Conservation (phyloP, 2,888 invertebrate genomes). For the Agonum fuliginosum region DNA sequence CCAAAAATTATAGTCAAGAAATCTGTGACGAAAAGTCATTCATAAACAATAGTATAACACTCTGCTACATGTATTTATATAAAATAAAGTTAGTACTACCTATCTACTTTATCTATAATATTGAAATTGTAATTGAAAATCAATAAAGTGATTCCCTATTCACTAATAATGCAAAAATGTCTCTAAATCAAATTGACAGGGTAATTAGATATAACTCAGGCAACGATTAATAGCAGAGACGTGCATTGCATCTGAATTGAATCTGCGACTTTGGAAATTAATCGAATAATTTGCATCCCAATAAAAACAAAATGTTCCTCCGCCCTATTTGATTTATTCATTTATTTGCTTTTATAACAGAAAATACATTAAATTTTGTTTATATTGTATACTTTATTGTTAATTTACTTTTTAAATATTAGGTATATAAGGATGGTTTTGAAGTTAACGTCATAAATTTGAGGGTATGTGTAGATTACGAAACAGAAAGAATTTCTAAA, state of each 20-base stretch:
- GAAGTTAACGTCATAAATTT: too few relatives aligned
- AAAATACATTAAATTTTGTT: too few relatives aligned
- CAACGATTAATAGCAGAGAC: constrained; percentile 43
- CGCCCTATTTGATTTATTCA: background rate
- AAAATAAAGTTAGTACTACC: too few relatives aligned
- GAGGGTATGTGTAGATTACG: too few relatives aligned
- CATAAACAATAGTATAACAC: too few relatives aligned
- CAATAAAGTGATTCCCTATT: constrained; percentile 28
- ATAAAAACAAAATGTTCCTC: background rate
- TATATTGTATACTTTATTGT: too few relatives aligned
- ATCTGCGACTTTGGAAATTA: background rate
- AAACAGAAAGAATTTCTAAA: too few relatives aligned
- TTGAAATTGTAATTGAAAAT: constrained; percentile 29
- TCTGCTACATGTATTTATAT: too few relatives aligned
- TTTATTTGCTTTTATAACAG: constrained; percentile 1
- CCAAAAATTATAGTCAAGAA: too few relatives aligned
- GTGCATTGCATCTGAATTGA: constrained; percentile 46
- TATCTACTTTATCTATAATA: background rate
- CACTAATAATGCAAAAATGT: constrained; percentile 39
- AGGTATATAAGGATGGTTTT: too few relatives aligned
- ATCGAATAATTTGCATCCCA: constrained; percentile 14
- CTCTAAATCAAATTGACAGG: constrained; percentile 53
- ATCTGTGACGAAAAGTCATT: too few relatives aligned
- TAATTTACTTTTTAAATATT: too few relatives aligned
- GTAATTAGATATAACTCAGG: constrained; percentile 55